Evolutionary conservation across 2,888 invertebrate species (phyloP).

Genomic region (Cybosia mesomella): DNA sequence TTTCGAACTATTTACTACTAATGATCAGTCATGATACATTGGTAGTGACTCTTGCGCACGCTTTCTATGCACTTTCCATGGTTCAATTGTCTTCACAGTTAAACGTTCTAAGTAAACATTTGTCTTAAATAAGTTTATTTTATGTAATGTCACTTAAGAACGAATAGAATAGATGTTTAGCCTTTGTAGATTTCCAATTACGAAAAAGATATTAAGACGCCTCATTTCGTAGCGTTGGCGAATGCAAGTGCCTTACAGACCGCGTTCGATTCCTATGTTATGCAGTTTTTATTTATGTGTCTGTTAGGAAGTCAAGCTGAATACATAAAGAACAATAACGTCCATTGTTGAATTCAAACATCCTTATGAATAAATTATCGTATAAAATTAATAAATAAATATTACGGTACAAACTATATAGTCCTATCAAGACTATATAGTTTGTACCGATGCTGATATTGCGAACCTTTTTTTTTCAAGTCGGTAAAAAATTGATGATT

Average conservation of each 20-base stretch:
- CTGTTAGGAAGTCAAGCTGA: neutral
- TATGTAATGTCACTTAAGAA: conserved; percentile 10
- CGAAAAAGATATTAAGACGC: neutral
- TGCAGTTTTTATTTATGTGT: neutral
- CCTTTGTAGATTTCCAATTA: neutral
- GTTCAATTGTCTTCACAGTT: conserved; percentile 78
- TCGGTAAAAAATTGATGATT: neutral
- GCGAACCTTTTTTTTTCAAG: neutral
- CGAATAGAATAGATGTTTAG: neutral
- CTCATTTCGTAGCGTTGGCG: neutral
- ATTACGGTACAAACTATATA: too few species aligned
- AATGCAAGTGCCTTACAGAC: neutral
- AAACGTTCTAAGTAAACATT: conserved; percentile 22
- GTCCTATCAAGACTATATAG: too few species aligned
- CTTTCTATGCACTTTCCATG: conserved; percentile 34
- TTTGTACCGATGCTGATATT: too few species aligned
- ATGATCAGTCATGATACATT: conserved; percentile 7
- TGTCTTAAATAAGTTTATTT: conserved; percentile 8
- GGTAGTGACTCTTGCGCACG: conserved; percentile 15
- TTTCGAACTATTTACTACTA: neutral
- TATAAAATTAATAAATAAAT: too few species aligned
- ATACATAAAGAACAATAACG: too few species aligned
- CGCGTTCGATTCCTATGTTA: neutral
- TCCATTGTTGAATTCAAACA: too few species aligned
- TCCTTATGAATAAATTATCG: too few species aligned